Evolutionary conservation across 1,140 invertebrate genomes (phyloP).

Genomic region (Caenorhabditis inopinata): DNA sequence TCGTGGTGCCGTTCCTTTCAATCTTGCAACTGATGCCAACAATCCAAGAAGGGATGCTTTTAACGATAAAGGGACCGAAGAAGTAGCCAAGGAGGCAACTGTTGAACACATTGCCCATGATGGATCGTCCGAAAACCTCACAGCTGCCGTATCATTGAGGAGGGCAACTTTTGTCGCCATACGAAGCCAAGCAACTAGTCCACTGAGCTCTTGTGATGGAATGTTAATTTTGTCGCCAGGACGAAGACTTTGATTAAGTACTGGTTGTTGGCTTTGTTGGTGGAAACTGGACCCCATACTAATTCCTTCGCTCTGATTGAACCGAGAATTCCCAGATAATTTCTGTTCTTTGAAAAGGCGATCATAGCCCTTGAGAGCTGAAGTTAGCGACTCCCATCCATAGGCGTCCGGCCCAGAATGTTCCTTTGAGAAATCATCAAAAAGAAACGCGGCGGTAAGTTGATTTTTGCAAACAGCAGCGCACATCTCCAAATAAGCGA

Average conservation of each 20-base stretch:
- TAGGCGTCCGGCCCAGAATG: not conserved
- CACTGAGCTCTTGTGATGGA: slow-evolving; percentile 7
- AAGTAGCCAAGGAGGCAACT: not conserved
- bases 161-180: slow-evolving; percentile 21
- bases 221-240: slow-evolving; percentile 9
- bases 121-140: not conserved
- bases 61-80: slow-evolving; percentile 16
- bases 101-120: slow-evolving; percentile 8
- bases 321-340: not conserved
- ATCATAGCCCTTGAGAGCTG: not conserved
- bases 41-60: slow-evolving; percentile 25
- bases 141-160: not conserved
- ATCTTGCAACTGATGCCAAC: not conserved
- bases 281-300: not conserved
- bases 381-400: not conserved
- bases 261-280: not conserved
- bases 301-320: not conserved
- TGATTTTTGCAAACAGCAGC: slow-evolving; percentile 23
- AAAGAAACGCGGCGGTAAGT: slow-evolving; percentile 26
- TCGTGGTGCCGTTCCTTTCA: not conserved
- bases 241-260: not conserved
- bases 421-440: slow-evolving; percentile 16
- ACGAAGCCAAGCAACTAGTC: slow-evolving; percentile 23
- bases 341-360: not conserved
- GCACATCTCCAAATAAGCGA: slow-evolving; percentile 25